phyloP scores from a whole-genome alignment of 2,888 invertebrate species.

The Trachelus iudaicus region DNA sequence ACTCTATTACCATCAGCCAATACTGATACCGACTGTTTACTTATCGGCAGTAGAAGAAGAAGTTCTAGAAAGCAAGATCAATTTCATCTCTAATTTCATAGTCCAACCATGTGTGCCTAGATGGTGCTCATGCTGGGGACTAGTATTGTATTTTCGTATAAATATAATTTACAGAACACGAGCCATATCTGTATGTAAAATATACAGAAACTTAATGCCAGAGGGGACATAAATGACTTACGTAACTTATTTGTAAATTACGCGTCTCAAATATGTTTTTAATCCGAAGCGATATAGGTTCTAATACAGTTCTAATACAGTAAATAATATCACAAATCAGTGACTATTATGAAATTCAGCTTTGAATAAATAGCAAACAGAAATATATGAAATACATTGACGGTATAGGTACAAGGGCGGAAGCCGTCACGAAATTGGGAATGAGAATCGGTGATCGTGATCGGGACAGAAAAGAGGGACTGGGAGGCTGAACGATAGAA shows the following conservation, averaged over 20 bases:
- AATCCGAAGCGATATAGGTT: neutral
- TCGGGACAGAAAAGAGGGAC: neutral
- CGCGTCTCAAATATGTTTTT: too few relatives aligned
- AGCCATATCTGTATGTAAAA: neutral
- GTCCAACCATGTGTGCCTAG: neutral
- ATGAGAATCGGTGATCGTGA: neutral
- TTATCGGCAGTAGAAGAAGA: neutral
- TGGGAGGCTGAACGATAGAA: constrained; percentile 40
- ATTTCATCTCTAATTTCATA: neutral
- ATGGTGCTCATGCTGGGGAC: neutral
- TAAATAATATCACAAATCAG: too few relatives aligned
- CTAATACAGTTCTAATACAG: neutral
- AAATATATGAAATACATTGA: neutral
- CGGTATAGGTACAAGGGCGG: neutral
- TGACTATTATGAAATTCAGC: neutral
- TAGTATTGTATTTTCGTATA: neutral
- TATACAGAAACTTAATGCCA: neutral
- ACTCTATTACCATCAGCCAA: neutral
- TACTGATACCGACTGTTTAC: neutral
- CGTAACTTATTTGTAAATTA: neutral
- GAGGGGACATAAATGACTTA: neutral
- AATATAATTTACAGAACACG: neutral
- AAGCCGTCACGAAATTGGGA: neutral
- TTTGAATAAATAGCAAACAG: neutral
- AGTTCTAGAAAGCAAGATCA: neutral